Conservation (phyloP, 2,888 invertebrate species). For the Ophion ellenae region DNA sequence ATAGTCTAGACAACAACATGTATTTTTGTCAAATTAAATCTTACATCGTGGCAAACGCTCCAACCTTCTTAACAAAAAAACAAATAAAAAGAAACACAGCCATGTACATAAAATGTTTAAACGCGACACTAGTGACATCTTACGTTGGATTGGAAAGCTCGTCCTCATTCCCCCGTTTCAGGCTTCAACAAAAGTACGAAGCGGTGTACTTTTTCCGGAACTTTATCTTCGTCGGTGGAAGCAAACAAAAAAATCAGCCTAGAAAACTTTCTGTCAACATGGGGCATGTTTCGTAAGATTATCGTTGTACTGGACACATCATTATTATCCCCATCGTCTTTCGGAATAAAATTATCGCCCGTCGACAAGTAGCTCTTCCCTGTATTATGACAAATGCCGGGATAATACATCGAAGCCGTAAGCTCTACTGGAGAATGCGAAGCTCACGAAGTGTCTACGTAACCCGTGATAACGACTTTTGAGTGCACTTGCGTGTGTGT, state of each 20-base stretch:
- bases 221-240: neutral
- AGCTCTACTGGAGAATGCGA: conserved; percentile 61
- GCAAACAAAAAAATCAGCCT: neutral
- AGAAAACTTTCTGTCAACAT: conserved; percentile 59
- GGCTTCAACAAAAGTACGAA: too few species aligned
- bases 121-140: too few species aligned
- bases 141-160: too few species aligned
- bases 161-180: too few species aligned
- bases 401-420: conserved; percentile 62
- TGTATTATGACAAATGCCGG: conserved; percentile 66
- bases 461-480: conserved; percentile 56
- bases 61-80: too few species aligned
- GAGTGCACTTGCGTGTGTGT: conserved; percentile 30
- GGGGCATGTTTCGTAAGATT: conserved; percentile 63
- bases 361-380: neutral
- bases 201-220: too few species aligned
- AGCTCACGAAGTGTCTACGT: conserved; percentile 50
- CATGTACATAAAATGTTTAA: too few species aligned
- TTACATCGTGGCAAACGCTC: too few species aligned
- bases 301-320: conserved; percentile 22
- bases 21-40: too few species aligned
- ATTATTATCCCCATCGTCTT: neutral
- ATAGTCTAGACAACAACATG: too few species aligned
- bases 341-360: conserved; percentile 13
- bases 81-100: too few species aligned